These are phyloP conservation scores for Margaritifera margaritifera DNA, from an alignment of 2,888 invertebrate genomes.

Conservation along the genomic window DNA sequence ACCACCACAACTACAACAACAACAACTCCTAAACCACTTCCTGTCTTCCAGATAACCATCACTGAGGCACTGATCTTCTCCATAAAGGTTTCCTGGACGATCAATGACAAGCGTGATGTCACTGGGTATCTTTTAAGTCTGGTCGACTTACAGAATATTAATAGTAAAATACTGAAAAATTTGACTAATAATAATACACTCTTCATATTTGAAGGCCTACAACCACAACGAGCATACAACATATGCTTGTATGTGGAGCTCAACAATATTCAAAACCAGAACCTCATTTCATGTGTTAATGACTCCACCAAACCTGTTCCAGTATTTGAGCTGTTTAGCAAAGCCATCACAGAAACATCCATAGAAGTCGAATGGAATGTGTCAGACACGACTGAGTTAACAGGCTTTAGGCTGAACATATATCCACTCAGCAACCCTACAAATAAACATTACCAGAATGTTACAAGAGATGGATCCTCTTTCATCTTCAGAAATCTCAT, in stretches of 20 bases:
- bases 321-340: slow-evolving; percentile 11
- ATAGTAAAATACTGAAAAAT: too few relatives aligned
- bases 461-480: too few relatives aligned
- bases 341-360: slow-evolving; percentile 4
- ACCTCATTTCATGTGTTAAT: not conserved
- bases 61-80: slow-evolving; percentile 10
- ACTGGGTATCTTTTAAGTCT: not conserved
- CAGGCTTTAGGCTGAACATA: slow-evolving; percentile 26
- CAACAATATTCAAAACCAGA: not conserved
- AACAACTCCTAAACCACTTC: slow-evolving; percentile 15
- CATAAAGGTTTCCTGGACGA: slow-evolving; percentile 52
- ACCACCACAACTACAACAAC: slow-evolving; percentile 21
- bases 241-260: slow-evolving; percentile 1
- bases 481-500: too few relatives aligned
- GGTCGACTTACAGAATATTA: not conserved
- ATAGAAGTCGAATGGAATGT: slow-evolving; percentile 27
- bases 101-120: not conserved
- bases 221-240: not conserved
- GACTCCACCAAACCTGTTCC: slow-evolving; percentile 15
- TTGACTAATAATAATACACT: too few relatives aligned
- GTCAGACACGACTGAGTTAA: slow-evolving; percentile 27
- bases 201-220: not conserved
- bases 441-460: not conserved
- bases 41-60: slow-evolving; percentile 22
- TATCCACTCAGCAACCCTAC: slow-evolving; percentile 3